These are phyloP conservation scores for Oncorhynchus masou DNA, from an alignment of 2,113 vertebrate genomes.

Conservation along the genomic window DNA sequence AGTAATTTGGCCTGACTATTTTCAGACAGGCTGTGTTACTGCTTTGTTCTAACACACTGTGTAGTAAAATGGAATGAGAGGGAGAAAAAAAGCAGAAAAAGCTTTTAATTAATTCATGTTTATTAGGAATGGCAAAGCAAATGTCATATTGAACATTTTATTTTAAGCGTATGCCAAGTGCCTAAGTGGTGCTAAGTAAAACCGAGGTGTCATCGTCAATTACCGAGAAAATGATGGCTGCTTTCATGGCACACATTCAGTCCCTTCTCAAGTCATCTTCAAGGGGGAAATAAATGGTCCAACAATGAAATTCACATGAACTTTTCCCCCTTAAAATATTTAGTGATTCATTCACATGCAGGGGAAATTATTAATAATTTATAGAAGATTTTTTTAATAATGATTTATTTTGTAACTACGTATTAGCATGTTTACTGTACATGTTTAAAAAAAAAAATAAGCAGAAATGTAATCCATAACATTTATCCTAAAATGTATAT, in stretches of 20 bases:
- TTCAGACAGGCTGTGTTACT: slow-evolving; percentile 48
- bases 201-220: slow-evolving; percentile 41
- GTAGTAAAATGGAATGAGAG: slow-evolving; percentile 27
- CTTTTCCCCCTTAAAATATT: slow-evolving; percentile 26
- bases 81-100: slow-evolving; percentile 22
- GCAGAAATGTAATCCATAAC: neutral
- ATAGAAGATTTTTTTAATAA: slow-evolving; percentile 32
- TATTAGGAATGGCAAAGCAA: slow-evolving; percentile 60
- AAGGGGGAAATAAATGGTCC: slow-evolving; percentile 13
- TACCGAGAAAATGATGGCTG: slow-evolving; percentile 36
- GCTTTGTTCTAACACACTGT: slow-evolving; percentile 56
- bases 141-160: slow-evolving; percentile 53
- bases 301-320: slow-evolving; percentile 13
- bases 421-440: neutral
- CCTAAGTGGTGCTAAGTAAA: slow-evolving; percentile 51
- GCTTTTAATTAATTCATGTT: slow-evolving; percentile 51
- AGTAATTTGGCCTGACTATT: slow-evolving; percentile 4
- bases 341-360: slow-evolving; percentile 44
- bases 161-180: slow-evolving; percentile 36
- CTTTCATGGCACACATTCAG: slow-evolving; percentile 19
- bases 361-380: slow-evolving; percentile 27
- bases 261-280: slow-evolving; percentile 1
- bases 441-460: neutral
- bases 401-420: slow-evolving; percentile 27
- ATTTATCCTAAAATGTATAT: slow-evolving; percentile 13